Base-by-base conservation (phyloP, 2,113 vertebrate species). In the Poeciliopsis retropinna region DNA sequence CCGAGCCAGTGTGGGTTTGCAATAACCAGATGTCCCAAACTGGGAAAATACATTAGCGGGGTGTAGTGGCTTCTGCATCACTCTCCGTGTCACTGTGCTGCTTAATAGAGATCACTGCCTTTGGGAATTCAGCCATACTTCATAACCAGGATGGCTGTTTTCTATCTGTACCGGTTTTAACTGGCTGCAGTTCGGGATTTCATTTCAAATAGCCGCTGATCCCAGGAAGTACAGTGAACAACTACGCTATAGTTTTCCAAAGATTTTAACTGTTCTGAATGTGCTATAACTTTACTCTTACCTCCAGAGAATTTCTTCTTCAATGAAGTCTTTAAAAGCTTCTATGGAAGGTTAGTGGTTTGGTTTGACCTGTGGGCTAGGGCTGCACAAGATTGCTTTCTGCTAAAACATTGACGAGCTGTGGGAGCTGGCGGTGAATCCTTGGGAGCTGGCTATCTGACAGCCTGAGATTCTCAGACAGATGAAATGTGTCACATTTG, bases 401-500 rank as follows among this genome's bases (percentile, higher is more conserved):
- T 88, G 81, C 89, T 90, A 76, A 91, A 93, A 92, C 90, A 90
- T 88, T 90, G 83, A 89, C 70, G 89, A 87, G 89, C 68, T 14
- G 19, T 80, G 87, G 85, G 83, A 89, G 83, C 78, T 73, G 62
- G 47, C 71, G 54, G 82, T 83, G 79, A 80, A 79, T 90, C 91
- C 81, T 80, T 66, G 86, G 85, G 85, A 87, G 72, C 73, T 68
- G 86, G 84, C 79, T 80, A 75, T 87, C 85, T 88, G 91, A 90
- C 90, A 84, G 83, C 78, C 83, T 83, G 81, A 87, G 88, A 88
- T 76, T 88, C 82, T 79, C 82, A 82, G 91, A 91, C 88, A 82
- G 88, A 91, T 91, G 89, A 89, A 91, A 88, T 86, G 91, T 93
- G 92, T 91, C 89, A 90, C 87, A 83, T 92, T 87, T 89, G 91